A percentile compares a stretch with the other conserved stretches of the same genome.
phyloP scores from a whole-genome alignment of 2,797 vertebrate genomes.

The Syngnathus acus region DNA sequence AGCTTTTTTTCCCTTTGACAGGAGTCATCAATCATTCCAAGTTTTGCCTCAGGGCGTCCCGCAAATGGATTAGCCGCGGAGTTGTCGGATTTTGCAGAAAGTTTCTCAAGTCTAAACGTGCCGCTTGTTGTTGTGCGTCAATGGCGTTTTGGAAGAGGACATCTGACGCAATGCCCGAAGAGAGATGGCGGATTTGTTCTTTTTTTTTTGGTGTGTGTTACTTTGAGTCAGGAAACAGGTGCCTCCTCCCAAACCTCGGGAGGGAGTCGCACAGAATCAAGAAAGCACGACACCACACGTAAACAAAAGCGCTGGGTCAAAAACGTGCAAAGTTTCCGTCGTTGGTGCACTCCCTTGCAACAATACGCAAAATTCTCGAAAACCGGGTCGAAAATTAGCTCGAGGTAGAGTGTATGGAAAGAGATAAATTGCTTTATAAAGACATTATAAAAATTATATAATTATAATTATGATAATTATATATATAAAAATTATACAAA shows the following conservation, averaged over 20 bases:
- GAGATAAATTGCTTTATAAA: no score
- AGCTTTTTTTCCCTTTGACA: not conserved
- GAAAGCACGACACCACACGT: conserved; percentile 20
- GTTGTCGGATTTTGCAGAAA: not conserved
- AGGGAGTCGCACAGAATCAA: conserved; percentile 29
- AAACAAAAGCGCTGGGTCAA: conserved; percentile 23
- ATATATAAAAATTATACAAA: no score
- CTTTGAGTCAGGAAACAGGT: conserved; percentile 58
- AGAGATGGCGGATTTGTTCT: conserved; percentile 10
- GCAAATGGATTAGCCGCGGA: not conserved
- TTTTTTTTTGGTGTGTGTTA: conserved; percentile 14
- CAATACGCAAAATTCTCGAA: not conserved
- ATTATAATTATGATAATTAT: no score
- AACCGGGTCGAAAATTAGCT: no score
- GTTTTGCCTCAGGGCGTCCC: not conserved
- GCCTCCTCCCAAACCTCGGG: conserved; percentile 48
- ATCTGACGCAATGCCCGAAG: conserved; percentile 31
- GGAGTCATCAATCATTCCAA: not conserved
- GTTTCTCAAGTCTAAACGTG: not conserved
- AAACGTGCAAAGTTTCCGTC: not conserved
- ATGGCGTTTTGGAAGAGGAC: conserved; percentile 6
- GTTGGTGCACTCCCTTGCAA: not conserved
- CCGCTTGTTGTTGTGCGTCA: conserved; percentile 1
- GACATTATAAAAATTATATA: no score
- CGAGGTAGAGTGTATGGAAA: no score